Conservation (phyloP, 1,140 invertebrate species). For the Vanessa atalanta region DNA sequence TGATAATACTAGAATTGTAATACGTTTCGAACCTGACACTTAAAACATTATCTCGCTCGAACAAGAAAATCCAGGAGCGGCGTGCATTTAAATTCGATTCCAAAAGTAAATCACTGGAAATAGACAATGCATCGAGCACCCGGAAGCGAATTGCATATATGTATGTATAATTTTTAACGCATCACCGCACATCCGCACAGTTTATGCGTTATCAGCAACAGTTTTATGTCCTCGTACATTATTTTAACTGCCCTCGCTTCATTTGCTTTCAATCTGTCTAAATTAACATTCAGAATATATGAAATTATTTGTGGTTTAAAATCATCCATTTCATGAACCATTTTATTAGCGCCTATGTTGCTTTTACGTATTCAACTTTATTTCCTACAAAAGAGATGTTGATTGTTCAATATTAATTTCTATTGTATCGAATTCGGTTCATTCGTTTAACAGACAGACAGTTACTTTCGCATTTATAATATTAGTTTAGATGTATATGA, state of each 20-base stretch:
- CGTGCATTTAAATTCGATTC: constrained; percentile 8
- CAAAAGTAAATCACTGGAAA: constrained; percentile 7
- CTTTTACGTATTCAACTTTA: no score
- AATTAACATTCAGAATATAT: not conserved
- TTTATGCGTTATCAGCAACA: constrained; percentile 6
- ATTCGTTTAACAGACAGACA: no score
- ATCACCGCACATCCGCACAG: constrained; percentile 8
- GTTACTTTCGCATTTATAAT: no score
- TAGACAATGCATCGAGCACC: not conserved
- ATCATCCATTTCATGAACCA: no score
- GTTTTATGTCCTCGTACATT: constrained; percentile 12
- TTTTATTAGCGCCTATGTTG: no score
- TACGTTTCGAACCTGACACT: not conserved
- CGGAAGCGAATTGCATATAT: constrained; percentile 1
- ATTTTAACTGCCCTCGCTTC: constrained; percentile 11
- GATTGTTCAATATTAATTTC: no score
- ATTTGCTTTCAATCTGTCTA: constrained; percentile 10
- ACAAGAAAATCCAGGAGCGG: not conserved
- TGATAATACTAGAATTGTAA: not conserved
- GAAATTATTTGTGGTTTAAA: not conserved
- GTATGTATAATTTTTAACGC: not conserved
- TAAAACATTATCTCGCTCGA: not conserved
- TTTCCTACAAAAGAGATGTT: no score
- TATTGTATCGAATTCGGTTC: no score
- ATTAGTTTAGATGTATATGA: no score